Evolutionary conservation across 2,888 invertebrate species (phyloP), one percentile per base, ranked within the genome.

Genomic region (Temnothorax rugatulus): DNA sequence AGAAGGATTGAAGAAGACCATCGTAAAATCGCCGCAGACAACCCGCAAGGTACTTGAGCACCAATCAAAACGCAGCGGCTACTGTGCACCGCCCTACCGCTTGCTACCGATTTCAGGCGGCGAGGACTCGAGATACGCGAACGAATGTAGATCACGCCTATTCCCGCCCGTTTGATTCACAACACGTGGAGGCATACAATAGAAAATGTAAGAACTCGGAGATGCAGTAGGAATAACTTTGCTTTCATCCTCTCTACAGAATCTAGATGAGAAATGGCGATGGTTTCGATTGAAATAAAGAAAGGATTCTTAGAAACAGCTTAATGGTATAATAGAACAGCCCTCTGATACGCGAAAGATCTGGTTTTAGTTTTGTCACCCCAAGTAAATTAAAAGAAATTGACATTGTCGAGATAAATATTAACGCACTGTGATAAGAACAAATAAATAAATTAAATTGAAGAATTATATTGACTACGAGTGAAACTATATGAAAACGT

Each of bases 61-160:
- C 92, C 92, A 93, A 93, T 92, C 92, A 92, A 92, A 91, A 91
- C 89, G 90, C 83, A 88, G 86, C 90, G 82, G 93, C 94, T 94
- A 94, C 94, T 86, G 94, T 93, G 94, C 93, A 92, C 93, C 94
- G 94, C 94, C 94, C 93, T 94, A 92, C 91, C 92, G 90, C 90
- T 71, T 88, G 94, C 94, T 94, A 94, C 94, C 92, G 94, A 94
- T 93, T 93, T 94, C 92, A 86, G 89, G 90, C 90, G 87, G 88
- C 89, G 75, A 66, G 74, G 69, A 34, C 88, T 73, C 63, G 84
- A 69, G 84, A 66, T 75, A 83, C 83, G 81, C 66, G 76, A 69
- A 86, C 77, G 73, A 90, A 86, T 59, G 73, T 69, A 84, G 79
- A 92, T 91, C 93, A 92, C 93, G 91, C 87, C 90, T 89, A 88